These are phyloP conservation scores for Arctopsyche grandis DNA, from an alignment of 1,140 invertebrate species.

Conservation along the genomic window DNA sequence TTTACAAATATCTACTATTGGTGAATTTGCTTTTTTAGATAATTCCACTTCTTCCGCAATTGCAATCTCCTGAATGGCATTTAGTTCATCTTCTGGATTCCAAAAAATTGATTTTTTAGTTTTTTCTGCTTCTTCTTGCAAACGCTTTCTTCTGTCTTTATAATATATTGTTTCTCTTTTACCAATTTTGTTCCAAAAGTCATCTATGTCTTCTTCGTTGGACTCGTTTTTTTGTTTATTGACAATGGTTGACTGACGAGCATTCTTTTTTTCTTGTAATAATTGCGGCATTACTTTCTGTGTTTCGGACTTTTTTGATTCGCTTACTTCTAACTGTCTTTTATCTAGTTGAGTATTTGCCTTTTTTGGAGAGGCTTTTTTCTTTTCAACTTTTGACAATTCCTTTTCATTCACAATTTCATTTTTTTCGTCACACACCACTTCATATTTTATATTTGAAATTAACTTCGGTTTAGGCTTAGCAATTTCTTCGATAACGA, in stretches of 20 bases:
- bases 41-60: not conserved
- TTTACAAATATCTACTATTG: not conserved
- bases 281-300: not conserved
- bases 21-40: not conserved
- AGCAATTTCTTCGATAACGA: slow-evolving; percentile 64
- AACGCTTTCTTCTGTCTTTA: slow-evolving; percentile 62
- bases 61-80: slow-evolving; percentile 21
- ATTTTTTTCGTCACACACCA: slow-evolving; percentile 51
- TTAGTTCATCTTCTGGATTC: slow-evolving; percentile 59
- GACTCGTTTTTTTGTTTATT: slow-evolving; percentile 9
- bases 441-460: slow-evolving; percentile 53
- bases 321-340: slow-evolving; percentile 4
- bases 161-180: slow-evolving; percentile 68
- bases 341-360: slow-evolving; percentile 11
- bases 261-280: slow-evolving; percentile 13
- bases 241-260: not conserved
- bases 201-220: slow-evolving; percentile 58
- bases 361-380: slow-evolving; percentile 57
- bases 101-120: slow-evolving; percentile 59
- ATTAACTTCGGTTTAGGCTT: slow-evolving; percentile 46
- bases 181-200: slow-evolving; percentile 68
- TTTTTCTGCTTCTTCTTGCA: slow-evolving; percentile 61
- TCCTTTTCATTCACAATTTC: slow-evolving; percentile 30
- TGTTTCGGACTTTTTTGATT: not conserved
- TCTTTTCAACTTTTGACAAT: slow-evolving; percentile 56